These are phyloP conservation scores for Sisyra terminalis DNA, from an alignment of 2,888 invertebrate species.

Conservation along the genomic window DNA sequence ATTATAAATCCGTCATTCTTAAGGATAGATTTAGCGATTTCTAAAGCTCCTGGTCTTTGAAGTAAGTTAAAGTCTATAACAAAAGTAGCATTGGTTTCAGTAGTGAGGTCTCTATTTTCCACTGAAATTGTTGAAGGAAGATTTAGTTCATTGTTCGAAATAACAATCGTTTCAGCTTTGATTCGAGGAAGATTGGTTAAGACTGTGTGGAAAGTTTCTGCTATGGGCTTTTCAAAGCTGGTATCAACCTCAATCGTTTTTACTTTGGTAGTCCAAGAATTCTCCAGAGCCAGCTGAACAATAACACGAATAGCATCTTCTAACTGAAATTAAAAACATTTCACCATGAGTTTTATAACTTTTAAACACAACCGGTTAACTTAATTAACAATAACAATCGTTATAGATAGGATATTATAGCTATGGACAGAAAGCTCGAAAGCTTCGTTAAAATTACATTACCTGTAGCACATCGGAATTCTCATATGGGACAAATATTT, in stretches of 20 bases:
- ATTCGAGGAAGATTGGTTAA: conserved; percentile 52
- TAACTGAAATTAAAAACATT: background rate
- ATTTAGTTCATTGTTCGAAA: conserved; percentile 32
- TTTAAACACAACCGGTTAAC: too few species aligned
- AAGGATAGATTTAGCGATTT: conserved; percentile 30
- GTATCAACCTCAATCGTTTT: conserved; percentile 27
- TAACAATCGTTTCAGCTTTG: conserved; percentile 44
- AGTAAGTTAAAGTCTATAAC: conserved; percentile 25
- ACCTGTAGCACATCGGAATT: conserved; percentile 9
- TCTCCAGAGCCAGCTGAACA: conserved; percentile 59
- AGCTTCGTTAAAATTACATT: too few species aligned
- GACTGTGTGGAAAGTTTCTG: conserved; percentile 36
- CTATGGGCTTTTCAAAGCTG: conserved; percentile 28
- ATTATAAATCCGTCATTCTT: conserved; percentile 42
- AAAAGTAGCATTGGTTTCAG: conserved; percentile 17
- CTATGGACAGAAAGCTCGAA: too few species aligned
- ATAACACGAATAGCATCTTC: conserved; percentile 33
- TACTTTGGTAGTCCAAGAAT: conserved; percentile 41
- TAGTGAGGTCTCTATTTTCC: conserved; percentile 39
- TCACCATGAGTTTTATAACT: too few species aligned
- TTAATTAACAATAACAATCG: too few species aligned
- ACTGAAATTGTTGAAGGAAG: conserved; percentile 35
- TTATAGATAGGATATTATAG: too few species aligned
- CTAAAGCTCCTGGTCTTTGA: conserved; percentile 28
- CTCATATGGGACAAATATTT: conserved; percentile 49